Base-by-base conservation (phyloP, 2,797 vertebrate species). In the Semotilus atromaculatus region DNA sequence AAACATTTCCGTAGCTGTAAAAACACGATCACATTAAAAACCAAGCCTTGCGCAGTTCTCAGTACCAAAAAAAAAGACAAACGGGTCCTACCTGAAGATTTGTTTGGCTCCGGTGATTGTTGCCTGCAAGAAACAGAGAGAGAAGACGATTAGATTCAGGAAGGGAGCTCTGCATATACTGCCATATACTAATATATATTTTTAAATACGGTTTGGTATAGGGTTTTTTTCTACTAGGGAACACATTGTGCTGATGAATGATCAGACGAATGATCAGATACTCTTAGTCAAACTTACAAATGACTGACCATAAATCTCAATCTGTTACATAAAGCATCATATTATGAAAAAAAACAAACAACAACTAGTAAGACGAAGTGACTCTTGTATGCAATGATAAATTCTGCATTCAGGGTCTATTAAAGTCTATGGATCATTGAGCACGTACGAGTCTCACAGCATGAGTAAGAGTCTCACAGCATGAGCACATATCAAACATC, bases 81-180 rank as follows among this genome's bases (percentile, higher is more conserved):
- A 62, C 18, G 4, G 38, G 58, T 82, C 86, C 38, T 87, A 90
- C 89, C 88, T 87, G 74, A 76, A 82, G 43, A 82, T 64, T 78
- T 72, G 71, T 66, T 68, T 64, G 31, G 55, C 73, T 79, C 71
- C 21, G 8, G 34, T 77, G 5, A 68, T 86, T 68, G 64, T 84
- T 75, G 58, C 73, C 88, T 91, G 86, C 40, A 86, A 67, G 40
- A 55, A 84, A 89, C 21, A 80, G 77, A 71, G 64, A 85, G 34
- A 73, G 76, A 68, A 58, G 75, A 73, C 55, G 53, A 71, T 78
- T 62, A 87, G 51, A 87, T 45, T 55, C 14, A 34, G 34, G 48
- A 77, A 45, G 34, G 38, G 62, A 40, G 62, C 53, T 71, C 72
- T 72, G 60, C 53, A 31, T 16, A 68, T n/a, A 45, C 66, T 55